Evolutionary conservation across 2,888 invertebrate species (phyloP), one percentile per base, ranked within the genome.

Genomic region (Notodonta ziczac): DNA sequence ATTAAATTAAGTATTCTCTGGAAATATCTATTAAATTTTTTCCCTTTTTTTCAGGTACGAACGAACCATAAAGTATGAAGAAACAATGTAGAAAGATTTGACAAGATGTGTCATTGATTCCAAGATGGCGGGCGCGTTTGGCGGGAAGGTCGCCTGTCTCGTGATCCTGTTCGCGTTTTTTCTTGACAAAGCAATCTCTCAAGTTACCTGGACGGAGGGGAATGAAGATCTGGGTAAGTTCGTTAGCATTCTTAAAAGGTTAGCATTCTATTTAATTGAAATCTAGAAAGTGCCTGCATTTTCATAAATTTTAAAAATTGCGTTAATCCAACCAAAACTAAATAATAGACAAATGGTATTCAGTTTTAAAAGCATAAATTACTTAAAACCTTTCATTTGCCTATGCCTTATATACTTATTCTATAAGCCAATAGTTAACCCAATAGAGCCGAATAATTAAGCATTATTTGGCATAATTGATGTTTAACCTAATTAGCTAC

Each of bases 191-290:
- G 83, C 81, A 50, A 76, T 84, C 50, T 86, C 88, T 70, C 85
- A 86, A 61, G 80, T 81, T 54, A 77, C 81, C 12, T 85, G 86
- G 77, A 81, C 84, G 2, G 85, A 86, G 62, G 85, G 86, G 42
- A 85, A 83, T 72, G 90, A 90, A 62, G 91, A 91, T 64, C 80
- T 89, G 67, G 91, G 91, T 91, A 77, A 85, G 89, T 70, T 54
- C 9, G n/a, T n/a, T n/a, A n/a, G n/a, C n/a, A n/a, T n/a, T n/a
- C n/a, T n/a, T n/a, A n/a, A 35, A 59, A 14, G 50, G 24, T 24
- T 12, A 13, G n/a, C 4, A 46, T 46, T 46, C n/a, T 46, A n/a
- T n/a, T 46, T n/a, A 1, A 2, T 13, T 9, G 8, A 42, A 10
- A 4, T 42, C 10, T 42, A 10, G 0, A 42, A 8, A 0, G 4